Evolutionary conservation across 2,797 vertebrate genomes (phyloP), one percentile per base, ranked within the genome.

Genomic region (Sarcophilus harrisii): DNA sequence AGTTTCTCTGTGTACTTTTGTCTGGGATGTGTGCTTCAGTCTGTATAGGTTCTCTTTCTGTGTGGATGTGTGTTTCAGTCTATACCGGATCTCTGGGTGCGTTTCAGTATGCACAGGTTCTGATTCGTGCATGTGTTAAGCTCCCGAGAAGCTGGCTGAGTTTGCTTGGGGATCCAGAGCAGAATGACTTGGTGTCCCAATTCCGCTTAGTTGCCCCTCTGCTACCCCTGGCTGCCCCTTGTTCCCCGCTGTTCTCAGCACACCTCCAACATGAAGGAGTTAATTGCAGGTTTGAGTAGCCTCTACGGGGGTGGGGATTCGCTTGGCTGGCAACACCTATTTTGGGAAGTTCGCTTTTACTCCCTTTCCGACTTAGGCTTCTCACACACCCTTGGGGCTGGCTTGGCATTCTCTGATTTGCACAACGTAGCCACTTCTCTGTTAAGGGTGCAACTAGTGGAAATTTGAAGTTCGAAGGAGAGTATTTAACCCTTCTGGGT

Each of bases 391-490:
- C 73, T 87, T 73, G 27, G 1, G 9, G 18, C 13, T 45, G 73
- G 38, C 12, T 45, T 27, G 38, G n/a, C n/a, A 81, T 81, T 27
- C 21, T 81, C 73, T 11, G 21, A 87, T 87, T 87, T 87, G 73
- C 73, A 87, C 73, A 6, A 11, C 38, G 10, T 45, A 27, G 38
- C 8, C 45, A 49, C 73, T 87, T 45, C 38, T 81, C n/a, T 87
- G 73, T 49, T 87, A 58, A 91, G 91, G 81, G 92, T 94, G 93
- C 49, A 94, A n/a, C 38, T 81, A 28, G 60, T 60, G 73, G 73
- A 28, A 45, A 45, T 87, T 49, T 87, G 73, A 21, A 87, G 1
- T 21, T 24, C 3, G 13, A 24, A 58, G 57, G 91, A 45, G 81
- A 89, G 93, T 89, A 91, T 49, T 3, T 21, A 32, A 93, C 57